Evolutionary conservation across 2,888 invertebrate genomes (phyloP), one percentile per base, ranked within the genome.

Genomic region (Xestia rhomboidea): DNA sequence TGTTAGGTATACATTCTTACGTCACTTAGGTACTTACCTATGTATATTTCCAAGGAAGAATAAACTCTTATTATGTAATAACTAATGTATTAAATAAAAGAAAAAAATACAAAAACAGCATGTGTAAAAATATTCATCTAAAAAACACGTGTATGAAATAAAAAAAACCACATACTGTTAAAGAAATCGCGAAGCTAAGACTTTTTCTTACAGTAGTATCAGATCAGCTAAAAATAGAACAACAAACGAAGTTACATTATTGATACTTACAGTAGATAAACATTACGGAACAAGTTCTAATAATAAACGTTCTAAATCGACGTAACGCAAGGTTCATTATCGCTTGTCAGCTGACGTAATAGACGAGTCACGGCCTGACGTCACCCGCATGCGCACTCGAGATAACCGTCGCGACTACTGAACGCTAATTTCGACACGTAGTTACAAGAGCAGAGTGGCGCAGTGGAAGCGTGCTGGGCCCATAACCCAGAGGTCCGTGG

Each of bases 401-500:
- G 62, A 77, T 85, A 77, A 60, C 41, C 34, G 27, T 34, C 51
- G 46, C 73, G 67, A 75, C 69, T 85, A 85, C 7, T 34, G 54
- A 77, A 82, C 76, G 72, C 6, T 89, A 91, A 93, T 94, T 94
- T 94, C 92, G 88, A 11, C 44, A 0, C 0, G 0, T 0, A 0
- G 7, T 0, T 0, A 0, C 85, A 92, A 90, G 92, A 98, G 98
- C 98, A 98, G 97, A 98, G 98, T 98, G 98, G 98, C 98, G 98
- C 98, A 98, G 98, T 97, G 98, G 98, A 98, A 97, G 98, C 98
- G 98, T 98, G 98, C 98, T 98, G 98, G 98, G 98, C 98, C 98
- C 98, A 98, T 98, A 98, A 98, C 98, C 98, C 98, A 98, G 98
- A 98, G 98, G 98, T 98, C 98, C 98, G 98, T 98, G 98, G 98